These are phyloP conservation scores for Phortica okadai DNA, from an alignment of 2,888 invertebrate genomes.

Conservation along the genomic window DNA sequence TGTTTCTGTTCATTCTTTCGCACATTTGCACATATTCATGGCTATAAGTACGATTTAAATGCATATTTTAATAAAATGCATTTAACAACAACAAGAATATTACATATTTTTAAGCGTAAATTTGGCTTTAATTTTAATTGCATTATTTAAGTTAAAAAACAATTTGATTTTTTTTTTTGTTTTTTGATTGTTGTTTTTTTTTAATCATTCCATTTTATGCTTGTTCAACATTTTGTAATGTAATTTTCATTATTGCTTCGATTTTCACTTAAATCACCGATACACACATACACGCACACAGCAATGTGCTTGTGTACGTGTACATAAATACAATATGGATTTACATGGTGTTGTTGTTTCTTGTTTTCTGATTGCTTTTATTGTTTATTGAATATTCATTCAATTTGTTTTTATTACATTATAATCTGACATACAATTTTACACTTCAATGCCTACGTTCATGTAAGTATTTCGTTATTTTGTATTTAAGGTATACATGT, in stretches of 20 bases:
- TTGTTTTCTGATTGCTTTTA: conserved; percentile 30
- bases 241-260: conserved; percentile 22
- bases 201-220: conserved; percentile 6
- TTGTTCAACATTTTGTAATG: conserved; percentile 18
- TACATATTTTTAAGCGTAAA: not conserved
- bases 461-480: conserved; percentile 18
- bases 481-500: conserved; percentile 3
- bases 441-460: conserved; percentile 63
- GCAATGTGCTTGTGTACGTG: not conserved
- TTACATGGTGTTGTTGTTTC: conserved; percentile 17
- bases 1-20: not conserved
- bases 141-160: not conserved
- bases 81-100: not conserved
- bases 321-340: conserved; percentile 15
- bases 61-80: conserved; percentile 7
- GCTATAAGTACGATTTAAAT: conserved; percentile 14
- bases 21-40: not conserved
- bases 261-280: conserved; percentile 16
- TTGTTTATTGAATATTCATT: conserved; percentile 33
- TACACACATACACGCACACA: not conserved
- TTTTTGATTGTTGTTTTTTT: conserved; percentile 10
- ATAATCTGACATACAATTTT: conserved; percentile 68
- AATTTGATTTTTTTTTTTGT: not conserved
- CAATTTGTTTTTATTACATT: conserved; percentile 33
- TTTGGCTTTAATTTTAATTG: conserved; percentile 20